These are phyloP conservation scores for Heliconius nattereri DNA, from an alignment of 1,140 invertebrate genomes.

Conservation along the genomic window DNA sequence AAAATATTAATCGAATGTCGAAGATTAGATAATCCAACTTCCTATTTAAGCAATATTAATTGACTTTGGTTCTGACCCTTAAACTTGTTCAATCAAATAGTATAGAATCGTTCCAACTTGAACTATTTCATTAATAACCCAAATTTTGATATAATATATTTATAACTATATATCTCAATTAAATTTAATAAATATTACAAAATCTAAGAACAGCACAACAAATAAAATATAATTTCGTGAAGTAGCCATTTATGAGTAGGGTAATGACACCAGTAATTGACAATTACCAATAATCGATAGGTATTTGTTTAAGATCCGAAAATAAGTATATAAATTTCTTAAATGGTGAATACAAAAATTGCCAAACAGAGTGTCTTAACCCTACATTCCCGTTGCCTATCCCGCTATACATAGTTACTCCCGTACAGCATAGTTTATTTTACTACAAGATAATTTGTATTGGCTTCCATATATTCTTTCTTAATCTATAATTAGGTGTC, in stretches of 20 bases:
- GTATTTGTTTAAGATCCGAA: too few species aligned
- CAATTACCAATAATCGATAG: too few species aligned
- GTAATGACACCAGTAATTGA: too few species aligned
- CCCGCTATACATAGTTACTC: too few species aligned
- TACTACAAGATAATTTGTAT: too few species aligned
- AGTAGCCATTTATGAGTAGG: neutral
- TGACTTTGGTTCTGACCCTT: constrained; percentile 1
- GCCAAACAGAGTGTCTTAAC: too few species aligned
- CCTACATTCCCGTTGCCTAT: too few species aligned
- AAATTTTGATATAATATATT: neutral
- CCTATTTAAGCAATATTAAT: constrained; percentile 7
- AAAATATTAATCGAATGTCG: neutral
- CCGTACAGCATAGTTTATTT: too few species aligned
- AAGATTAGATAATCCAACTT: neutral
- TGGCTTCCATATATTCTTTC: too few species aligned
- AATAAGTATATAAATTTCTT: too few species aligned
- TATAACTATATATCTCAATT: neutral
- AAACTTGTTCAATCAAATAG: constrained; percentile 13
- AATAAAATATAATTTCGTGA: neutral
- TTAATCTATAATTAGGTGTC: too few species aligned
- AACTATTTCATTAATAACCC: constrained; percentile 5
- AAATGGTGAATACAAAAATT: too few species aligned
- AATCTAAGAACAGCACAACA: neutral
- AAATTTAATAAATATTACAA: neutral
- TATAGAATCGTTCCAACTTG: constrained; percentile 8